Conservation (phyloP, 2,113 vertebrate genomes). For the Tyrannus savana region DNA sequence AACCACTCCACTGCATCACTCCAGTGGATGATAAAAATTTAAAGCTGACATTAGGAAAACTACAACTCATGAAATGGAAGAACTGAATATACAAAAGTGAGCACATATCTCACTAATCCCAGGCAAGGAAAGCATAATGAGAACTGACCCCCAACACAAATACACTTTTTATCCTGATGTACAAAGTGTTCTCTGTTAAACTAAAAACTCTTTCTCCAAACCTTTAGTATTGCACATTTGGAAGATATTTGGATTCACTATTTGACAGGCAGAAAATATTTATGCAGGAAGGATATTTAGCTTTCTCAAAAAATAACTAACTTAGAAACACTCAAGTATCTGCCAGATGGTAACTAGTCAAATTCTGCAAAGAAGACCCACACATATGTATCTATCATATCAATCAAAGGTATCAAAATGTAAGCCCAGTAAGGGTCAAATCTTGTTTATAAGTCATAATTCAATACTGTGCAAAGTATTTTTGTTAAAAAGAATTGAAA, state of each 20-base stretch:
- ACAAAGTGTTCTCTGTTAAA: neutral
- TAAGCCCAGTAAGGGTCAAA: neutral
- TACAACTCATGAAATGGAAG: neutral
- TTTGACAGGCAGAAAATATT: neutral
- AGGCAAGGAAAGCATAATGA: neutral
- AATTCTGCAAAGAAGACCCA: neutral
- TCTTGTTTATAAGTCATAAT: neutral
- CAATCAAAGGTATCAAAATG: neutral
- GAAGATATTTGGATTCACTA: neutral
- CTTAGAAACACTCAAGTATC: neutral
- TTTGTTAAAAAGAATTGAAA: neutral
- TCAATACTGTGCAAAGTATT: neutral
- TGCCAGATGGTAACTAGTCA: neutral
- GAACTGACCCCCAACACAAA: neutral
- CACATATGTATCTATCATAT: neutral
- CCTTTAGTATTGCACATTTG: neutral
- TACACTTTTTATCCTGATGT: neutral
- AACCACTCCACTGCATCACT: neutral
- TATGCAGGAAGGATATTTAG: neutral
- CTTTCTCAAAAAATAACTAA: neutral
- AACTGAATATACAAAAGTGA: neutral
- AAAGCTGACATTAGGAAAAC: neutral
- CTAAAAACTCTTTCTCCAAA: neutral
- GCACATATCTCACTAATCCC: neutral
- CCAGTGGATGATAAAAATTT: neutral